Conservation (phyloP, 2,113 vertebrate species). For the Pachycephala philippinensis region DNA sequence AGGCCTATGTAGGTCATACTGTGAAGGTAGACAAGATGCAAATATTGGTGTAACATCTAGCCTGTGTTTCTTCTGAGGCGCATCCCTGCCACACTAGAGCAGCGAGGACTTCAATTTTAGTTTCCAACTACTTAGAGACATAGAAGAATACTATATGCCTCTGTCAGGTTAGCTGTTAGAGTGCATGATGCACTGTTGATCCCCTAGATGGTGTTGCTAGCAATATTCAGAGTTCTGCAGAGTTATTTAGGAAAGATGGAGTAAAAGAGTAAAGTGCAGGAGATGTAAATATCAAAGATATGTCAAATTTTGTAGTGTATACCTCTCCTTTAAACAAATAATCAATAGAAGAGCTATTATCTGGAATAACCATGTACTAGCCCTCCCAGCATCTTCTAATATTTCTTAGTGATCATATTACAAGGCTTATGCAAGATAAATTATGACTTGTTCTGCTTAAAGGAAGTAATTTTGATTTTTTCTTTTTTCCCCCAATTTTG, state of each 20-base stretch:
- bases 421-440: neutral
- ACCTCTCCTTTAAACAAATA: neutral
- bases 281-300: neutral
- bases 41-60: neutral
- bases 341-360: neutral
- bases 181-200: neutral
- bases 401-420: neutral
- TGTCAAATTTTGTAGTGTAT: neutral
- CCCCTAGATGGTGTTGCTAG: neutral
- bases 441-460: neutral
- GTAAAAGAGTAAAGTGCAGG: neutral
- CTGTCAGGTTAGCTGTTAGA: neutral
- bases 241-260: neutral
- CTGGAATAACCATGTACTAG: neutral
- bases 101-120: neutral
- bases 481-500: fast-evolving
- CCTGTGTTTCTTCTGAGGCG: neutral
- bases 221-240: neutral
- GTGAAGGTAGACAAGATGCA: neutral
- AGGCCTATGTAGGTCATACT: neutral
- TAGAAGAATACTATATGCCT: neutral
- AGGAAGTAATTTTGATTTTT: neutral
- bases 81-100: neutral
- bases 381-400: neutral
- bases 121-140: neutral